These are phyloP conservation scores for Lethenteron reissneri DNA, from an alignment of 2,113 vertebrate genomes.

Conservation along the genomic window DNA sequence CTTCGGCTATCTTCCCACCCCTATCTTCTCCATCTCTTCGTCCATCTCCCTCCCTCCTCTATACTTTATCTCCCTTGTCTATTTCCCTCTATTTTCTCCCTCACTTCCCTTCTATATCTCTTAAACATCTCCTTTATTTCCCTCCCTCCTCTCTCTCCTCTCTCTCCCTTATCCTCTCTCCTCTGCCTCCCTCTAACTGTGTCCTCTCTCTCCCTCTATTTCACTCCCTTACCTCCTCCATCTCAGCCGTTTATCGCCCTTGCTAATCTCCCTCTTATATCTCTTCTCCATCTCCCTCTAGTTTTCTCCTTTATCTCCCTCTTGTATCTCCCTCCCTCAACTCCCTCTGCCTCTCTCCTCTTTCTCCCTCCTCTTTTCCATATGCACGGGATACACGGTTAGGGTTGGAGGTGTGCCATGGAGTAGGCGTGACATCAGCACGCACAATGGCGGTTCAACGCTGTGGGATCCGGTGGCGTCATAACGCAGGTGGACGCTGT, in stretches of 20 bases:
- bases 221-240: neutral
- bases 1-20: neutral
- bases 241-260: neutral
- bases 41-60: neutral
- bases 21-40: neutral
- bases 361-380: neutral
- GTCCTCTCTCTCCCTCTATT: no score
- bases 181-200: no score
- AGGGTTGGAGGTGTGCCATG: neutral
- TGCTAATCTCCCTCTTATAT: neutral
- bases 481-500: no score
- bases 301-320: neutral
- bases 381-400: neutral
- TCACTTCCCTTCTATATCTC: neutral
- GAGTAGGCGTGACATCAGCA: neutral
- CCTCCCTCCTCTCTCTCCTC: neutral
- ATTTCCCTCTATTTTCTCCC: neutral
- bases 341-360: neutral
- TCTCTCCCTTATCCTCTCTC: neutral
- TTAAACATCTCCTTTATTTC: neutral
- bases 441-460: no score
- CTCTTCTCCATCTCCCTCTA: neutral
- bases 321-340: neutral
- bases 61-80: neutral
- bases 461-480: no score